These are phyloP conservation scores for Ibycter americanus DNA, from an alignment of 2,797 vertebrate species.

Conservation along the genomic window DNA sequence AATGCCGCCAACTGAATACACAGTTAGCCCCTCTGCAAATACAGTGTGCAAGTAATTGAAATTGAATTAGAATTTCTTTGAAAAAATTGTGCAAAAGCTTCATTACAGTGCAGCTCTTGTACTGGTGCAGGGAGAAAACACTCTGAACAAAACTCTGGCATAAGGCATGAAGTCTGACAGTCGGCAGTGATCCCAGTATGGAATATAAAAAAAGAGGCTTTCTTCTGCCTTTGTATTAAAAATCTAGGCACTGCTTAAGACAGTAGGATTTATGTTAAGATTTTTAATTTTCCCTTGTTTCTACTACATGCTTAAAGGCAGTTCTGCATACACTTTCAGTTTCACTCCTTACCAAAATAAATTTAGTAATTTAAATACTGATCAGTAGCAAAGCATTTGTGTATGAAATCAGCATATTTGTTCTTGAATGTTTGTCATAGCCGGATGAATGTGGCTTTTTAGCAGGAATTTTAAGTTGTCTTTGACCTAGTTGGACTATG, in stretches of 20 bases:
- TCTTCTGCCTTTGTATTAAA: neutral
- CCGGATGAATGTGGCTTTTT: neutral
- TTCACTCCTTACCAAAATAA: neutral
- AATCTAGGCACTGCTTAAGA: neutral
- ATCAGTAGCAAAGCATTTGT: neutral
- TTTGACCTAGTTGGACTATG: neutral
- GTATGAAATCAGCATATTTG: neutral
- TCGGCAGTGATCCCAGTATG: neutral
- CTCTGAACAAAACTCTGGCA: neutral
- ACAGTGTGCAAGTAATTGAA: neutral
- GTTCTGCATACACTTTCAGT: neutral
- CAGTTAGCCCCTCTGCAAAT: neutral
- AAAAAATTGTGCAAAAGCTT: neutral
- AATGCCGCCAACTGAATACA: slow-evolving; percentile 9
- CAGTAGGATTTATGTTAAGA: neutral
- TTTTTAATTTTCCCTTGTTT: neutral
- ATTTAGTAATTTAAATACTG: neutral
- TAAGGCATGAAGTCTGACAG: neutral
- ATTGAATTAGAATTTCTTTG: neutral
- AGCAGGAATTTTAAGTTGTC: neutral
- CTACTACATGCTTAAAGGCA: neutral
- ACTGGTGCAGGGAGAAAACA: neutral
- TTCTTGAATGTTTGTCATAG: neutral
- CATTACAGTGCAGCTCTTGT: neutral
- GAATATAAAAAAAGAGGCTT: neutral